phyloP scores from a whole-genome alignment of 2,797 vertebrate species.

The Hylomyscus alleni region DNA sequence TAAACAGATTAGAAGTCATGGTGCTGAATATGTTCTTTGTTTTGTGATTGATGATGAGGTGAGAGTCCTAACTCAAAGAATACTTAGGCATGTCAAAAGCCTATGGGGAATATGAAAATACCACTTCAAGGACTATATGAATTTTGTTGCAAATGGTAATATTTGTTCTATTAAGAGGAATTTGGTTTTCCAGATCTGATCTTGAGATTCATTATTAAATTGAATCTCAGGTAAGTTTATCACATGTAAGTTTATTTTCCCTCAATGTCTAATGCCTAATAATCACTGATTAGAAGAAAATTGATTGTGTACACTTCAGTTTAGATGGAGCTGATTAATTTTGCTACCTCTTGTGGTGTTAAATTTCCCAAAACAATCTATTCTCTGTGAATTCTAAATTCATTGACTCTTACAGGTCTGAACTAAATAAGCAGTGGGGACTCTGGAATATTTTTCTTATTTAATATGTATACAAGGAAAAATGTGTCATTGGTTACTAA shows the following conservation, averaged over 20 bases:
- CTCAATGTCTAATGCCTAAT: not conserved
- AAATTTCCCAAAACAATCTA: slow-evolving; percentile 49
- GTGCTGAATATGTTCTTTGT: not conserved
- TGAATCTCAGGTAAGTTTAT: not conserved
- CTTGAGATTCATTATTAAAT: not conserved
- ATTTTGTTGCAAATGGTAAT: not conserved
- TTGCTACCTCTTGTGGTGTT: not conserved
- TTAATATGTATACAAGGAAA: slow-evolving; percentile 9
- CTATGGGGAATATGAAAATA: not conserved
- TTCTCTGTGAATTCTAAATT: slow-evolving; percentile 1
- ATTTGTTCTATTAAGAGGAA: not conserved
- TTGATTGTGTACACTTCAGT: slow-evolving; percentile 28
- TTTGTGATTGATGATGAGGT: not conserved
- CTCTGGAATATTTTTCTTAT: not conserved
- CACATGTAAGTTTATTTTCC: slow-evolving; percentile 31
- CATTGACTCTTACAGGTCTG: not conserved
- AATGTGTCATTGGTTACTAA: not conserved
- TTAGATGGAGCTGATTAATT: slow-evolving; percentile 40
- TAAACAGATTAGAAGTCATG: not conserved
- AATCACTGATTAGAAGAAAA: slow-evolving; percentile 49
- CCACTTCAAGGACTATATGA: not conserved
- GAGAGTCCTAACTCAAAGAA: not conserved
- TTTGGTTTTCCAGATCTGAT: slow-evolving; percentile 34
- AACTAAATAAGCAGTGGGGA: not conserved
- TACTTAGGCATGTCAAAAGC: not conserved